These are phyloP conservation scores for Phenganax stokvisi DNA, from an alignment of 92 coral and sea anemone genomes.

Conservation along the genomic window DNA sequence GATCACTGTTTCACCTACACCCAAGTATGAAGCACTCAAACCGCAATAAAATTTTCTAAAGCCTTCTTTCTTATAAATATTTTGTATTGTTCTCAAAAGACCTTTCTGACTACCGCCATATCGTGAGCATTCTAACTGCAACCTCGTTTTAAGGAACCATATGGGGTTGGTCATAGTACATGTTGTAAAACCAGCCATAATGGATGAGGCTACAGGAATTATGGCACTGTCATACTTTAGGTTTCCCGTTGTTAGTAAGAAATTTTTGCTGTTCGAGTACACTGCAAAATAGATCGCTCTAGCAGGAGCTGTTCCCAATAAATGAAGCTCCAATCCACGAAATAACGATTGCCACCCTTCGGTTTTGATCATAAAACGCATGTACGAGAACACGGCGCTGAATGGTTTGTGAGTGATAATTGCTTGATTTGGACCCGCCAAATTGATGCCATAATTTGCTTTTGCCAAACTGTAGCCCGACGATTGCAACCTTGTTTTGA, in stretches of 20 bases:
- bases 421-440: slow-evolving; percentile 34
- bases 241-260: slow-evolving; percentile 1
- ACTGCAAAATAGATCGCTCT: slow-evolving; percentile 50
- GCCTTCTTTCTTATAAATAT: slow-evolving; percentile 39
- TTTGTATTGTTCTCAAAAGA: slow-evolving; percentile 11
- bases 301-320: slow-evolving; percentile 44
- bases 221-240: slow-evolving; percentile 24
- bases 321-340: slow-evolving; percentile 46
- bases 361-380: slow-evolving; percentile 41
- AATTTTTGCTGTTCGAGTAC: slow-evolving; percentile 33
- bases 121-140: slow-evolving; percentile 39
- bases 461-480: slow-evolving; percentile 48
- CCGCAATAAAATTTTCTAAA: slow-evolving; percentile 43
- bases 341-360: slow-evolving; percentile 46
- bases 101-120: slow-evolving; percentile 21
- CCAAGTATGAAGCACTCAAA: slow-evolving; percentile 45
- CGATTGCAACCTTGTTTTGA: slow-evolving; percentile 50
- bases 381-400: slow-evolving; percentile 41
- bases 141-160: slow-evolving; percentile 52
- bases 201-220: slow-evolving; percentile 32
- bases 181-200: slow-evolving; percentile 43
- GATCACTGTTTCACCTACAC: slow-evolving; percentile 40
- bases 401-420: slow-evolving; percentile 12
- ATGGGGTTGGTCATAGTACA: slow-evolving; percentile 47
- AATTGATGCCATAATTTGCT: slow-evolving; percentile 37